Conservation (phyloP, 2,113 vertebrate species). For the Oreotragus oreotragus region DNA sequence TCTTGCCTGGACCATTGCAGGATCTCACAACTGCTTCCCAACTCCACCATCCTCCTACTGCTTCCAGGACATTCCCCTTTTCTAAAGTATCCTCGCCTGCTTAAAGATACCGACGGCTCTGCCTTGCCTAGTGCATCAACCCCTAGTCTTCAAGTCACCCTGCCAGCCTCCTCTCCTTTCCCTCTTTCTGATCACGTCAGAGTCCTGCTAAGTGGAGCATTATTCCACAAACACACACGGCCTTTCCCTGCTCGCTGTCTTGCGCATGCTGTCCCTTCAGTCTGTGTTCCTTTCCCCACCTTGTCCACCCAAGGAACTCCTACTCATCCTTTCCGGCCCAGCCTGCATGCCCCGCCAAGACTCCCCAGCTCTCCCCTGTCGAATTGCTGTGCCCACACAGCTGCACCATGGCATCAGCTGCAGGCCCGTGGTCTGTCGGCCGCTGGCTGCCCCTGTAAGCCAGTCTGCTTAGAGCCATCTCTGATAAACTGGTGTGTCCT, state of each 20-base stretch:
- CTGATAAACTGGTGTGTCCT: neutral
- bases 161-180: neutral
- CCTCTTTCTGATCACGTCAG: neutral
- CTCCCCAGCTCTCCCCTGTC: neutral
- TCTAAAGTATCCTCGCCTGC: neutral
- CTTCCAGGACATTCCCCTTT: neutral
- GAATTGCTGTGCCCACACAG: too few species aligned
- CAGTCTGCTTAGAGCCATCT: neutral
- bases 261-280: neutral
- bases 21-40: neutral
- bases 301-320: neutral
- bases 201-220: neutral
- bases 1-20: neutral
- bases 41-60: neutral
- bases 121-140: neutral
- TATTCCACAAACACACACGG: neutral
- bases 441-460: neutral
- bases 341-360: neutral
- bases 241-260: neutral
- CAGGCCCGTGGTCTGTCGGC: rapidly evolving
- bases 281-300: neutral
- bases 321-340: neutral
- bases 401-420: neutral
- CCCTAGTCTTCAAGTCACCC: neutral
- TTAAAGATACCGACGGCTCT: neutral